phyloP scores from a whole-genome alignment of 1,140 invertebrate genomes.

The Cotesia glomerata region DNA sequence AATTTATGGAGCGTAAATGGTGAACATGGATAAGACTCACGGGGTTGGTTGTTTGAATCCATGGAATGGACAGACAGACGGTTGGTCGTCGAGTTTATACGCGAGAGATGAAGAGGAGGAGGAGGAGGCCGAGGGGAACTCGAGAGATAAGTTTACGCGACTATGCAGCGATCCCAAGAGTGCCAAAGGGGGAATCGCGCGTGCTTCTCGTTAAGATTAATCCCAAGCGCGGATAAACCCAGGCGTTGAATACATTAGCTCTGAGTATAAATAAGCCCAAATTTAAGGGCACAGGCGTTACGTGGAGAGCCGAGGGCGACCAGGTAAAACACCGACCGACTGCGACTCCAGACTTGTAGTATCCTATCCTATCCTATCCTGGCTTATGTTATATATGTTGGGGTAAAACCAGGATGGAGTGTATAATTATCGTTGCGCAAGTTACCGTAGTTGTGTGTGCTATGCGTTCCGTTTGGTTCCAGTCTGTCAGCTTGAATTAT shows the following conservation, averaged over 20 bases:
- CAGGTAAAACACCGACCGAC: slow-evolving; percentile 38
- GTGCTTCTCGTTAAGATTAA: slow-evolving; percentile 38
- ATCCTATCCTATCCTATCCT: too few species aligned
- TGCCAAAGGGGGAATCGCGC: not conserved
- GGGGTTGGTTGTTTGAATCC: not conserved
- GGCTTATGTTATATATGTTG: slow-evolving; percentile 6
- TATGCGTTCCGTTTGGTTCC: slow-evolving; percentile 58
- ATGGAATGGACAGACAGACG: not conserved
- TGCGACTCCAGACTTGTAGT: not conserved
- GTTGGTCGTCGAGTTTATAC: not conserved
- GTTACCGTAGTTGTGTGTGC: slow-evolving; percentile 50
- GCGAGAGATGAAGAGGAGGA: not conserved
- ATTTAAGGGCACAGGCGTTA: slow-evolving; percentile 54
- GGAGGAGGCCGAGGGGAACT: not conserved
- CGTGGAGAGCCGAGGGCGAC: slow-evolving; percentile 39
- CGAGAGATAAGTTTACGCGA: slow-evolving; percentile 29
- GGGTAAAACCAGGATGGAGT: slow-evolving; percentile 52
- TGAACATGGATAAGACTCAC: not conserved
- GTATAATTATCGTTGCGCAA: slow-evolving; percentile 63
- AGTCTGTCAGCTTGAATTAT: slow-evolving; percentile 64
- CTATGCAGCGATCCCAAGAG: not conserved
- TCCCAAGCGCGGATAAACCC: slow-evolving; percentile 38
- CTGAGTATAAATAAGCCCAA: slow-evolving; percentile 61
- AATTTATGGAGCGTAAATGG: too few species aligned
- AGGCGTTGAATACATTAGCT: slow-evolving; percentile 55